Percentiles rank a stretch among this genome's conserved stretches.
Evolutionary conservation across 2,113 vertebrate species (phyloP).

Genomic region (Cochlearius cochlearius): DNA sequence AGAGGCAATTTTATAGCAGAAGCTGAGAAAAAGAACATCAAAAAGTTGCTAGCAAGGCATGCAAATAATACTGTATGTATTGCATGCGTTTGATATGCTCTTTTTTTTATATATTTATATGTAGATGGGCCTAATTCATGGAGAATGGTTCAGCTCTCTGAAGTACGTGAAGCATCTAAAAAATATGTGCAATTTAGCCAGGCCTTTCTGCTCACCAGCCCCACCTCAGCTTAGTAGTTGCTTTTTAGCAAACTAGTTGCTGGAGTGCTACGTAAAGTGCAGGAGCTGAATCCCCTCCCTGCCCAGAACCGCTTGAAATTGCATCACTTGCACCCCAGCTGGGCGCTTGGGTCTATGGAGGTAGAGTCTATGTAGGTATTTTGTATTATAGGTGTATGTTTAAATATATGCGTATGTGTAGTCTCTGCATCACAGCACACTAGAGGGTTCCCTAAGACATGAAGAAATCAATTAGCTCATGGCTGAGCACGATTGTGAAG

Average conservation of each 20-base stretch:
- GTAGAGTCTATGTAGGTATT: not conserved
- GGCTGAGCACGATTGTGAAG: not conserved
- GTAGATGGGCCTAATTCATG: not conserved
- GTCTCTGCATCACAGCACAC: not conserved
- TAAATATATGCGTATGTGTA: not conserved
- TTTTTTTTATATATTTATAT: not conserved
- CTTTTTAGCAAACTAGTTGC: not conserved
- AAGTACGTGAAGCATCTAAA: not conserved
- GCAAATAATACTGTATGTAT: not conserved
- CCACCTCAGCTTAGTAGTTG: rapidly evolving
- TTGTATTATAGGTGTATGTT: not conserved
- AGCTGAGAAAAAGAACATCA: not conserved
- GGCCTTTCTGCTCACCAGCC: not conserved
- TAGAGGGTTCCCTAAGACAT: not conserved
- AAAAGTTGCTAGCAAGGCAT: not conserved
- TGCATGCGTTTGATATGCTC: not conserved
- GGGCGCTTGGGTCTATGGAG: not conserved
- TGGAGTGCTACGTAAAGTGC: not conserved
- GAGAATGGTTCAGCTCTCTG: not conserved
- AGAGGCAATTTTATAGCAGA: not conserved
- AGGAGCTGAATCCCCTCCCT: not conserved
- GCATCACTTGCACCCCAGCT: not conserved
- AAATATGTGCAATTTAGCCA: not conserved
- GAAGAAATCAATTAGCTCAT: not conserved
- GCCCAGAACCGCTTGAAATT: not conserved